Evolutionary conservation across 1,140 invertebrate genomes (phyloP), one percentile per base, ranked within the genome.

Genomic region (Lepidurus packardi): DNA sequence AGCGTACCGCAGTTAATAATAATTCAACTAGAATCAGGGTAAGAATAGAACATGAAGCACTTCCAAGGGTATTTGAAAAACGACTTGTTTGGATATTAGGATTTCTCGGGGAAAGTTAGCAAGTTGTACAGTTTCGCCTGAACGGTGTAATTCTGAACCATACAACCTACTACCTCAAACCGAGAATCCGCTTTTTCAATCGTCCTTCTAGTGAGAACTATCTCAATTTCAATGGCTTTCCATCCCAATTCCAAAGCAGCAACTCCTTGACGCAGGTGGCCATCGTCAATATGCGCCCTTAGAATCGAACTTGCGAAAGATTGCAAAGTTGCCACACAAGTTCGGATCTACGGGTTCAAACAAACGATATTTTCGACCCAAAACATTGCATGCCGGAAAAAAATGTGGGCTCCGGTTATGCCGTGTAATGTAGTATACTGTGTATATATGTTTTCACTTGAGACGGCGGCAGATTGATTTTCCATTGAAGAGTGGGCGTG

Each of bases 111-210:
- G 89, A 90, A 90, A 90, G 90, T 90, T 90, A 91, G 90, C 89
- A 90, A 90, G 89, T 89, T 90, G 89, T 90, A 91, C 89, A 91
- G 90, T 90, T 89, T 88, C 76, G 65, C 76, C 76, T 45, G 42
- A 82, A 83, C 83, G 85, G 87, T 88, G 88, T 89, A 87, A 87
- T 90, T 88, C 89, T 87, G 84, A 89, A 90, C 90, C 90, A 90
- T 91, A 91, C 90, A 91, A 91, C 90, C 90, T 90, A 90, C 90
- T 91, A 91, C 90, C 90, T 91, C 90, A 90, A 87, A 87, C 86
- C 86, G 88, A 85, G 82, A 82, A 53, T 81, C 80, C 81, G 78
- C 24, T 79, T 43, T 13, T 75, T 74, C 75, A 74, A 74, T 76
- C 24, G 11, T 76, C 74, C 76, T 73, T 42, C 9, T 24, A 80